Conservation (phyloP, 2,113 vertebrate species). For the Notothenia rossii region DNA sequence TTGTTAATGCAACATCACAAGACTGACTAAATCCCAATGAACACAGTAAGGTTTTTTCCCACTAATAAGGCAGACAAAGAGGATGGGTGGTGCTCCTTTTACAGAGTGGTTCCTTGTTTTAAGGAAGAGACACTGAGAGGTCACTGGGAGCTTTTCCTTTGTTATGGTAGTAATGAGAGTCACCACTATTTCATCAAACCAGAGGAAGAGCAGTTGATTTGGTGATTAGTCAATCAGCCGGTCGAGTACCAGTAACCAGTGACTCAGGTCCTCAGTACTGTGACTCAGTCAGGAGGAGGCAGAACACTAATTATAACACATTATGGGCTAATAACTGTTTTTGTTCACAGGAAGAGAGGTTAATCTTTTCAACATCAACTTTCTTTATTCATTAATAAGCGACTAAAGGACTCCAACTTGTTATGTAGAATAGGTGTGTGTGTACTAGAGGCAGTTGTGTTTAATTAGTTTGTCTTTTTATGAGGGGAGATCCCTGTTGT, state of each 20-base stretch:
- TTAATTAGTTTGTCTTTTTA: constrained; percentile 57
- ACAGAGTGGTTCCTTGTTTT: not conserved
- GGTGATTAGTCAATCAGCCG: constrained; percentile 31
- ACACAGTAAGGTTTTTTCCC: constrained; percentile 14
- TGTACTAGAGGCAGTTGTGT: constrained; percentile 19
- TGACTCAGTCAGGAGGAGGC: constrained; percentile 21
- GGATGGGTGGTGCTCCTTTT: not conserved
- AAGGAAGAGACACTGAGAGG: constrained; percentile 25
- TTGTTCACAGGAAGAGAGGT: constrained; percentile 21
- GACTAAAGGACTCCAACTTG: constrained; percentile 2
- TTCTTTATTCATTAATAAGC: constrained; percentile 25
- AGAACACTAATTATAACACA: constrained; percentile 19
- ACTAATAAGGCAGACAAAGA: constrained; percentile 12
- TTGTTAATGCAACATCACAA: constrained; percentile 29
- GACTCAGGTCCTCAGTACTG: constrained; percentile 43
- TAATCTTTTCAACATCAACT: constrained; percentile 8
- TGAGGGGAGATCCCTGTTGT: constrained; percentile 52
- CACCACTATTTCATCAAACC: constrained; percentile 14
- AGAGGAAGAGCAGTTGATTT: constrained; percentile 34
- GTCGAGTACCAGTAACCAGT: constrained; percentile 54
- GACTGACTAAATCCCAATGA: constrained; percentile 16
- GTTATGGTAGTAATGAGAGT: constrained; percentile 27
- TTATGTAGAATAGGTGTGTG: not conserved
- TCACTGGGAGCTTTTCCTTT: constrained; percentile 10
- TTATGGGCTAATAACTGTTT: constrained; percentile 28